Conservation (phyloP, 2,797 vertebrate genomes). For the Sciaenops ocellatus region DNA sequence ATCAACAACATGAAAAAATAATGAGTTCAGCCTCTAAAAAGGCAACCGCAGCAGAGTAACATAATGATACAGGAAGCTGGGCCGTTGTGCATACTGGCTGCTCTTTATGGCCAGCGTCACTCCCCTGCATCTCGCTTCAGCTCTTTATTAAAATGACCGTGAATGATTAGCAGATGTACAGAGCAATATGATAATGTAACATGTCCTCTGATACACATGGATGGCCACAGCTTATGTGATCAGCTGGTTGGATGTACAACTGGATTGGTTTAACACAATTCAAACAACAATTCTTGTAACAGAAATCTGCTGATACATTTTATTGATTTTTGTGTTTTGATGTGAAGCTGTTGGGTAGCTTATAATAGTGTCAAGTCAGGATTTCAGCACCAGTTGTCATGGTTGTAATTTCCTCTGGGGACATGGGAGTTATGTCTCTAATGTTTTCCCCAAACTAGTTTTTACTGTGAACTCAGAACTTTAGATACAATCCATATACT, state of each 20-base stretch:
- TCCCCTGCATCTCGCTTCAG: slow-evolving; percentile 16
- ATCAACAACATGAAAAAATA: slow-evolving; percentile 79
- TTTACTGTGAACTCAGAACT: slow-evolving; percentile 1
- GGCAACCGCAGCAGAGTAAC: slow-evolving; percentile 57
- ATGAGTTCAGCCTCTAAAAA: slow-evolving; percentile 67
- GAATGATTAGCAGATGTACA: slow-evolving; percentile 36
- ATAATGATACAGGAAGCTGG: slow-evolving; percentile 60
- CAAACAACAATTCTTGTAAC: neutral
- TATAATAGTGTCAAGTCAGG: neutral
- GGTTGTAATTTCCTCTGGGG: slow-evolving; percentile 2
- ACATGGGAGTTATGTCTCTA: neutral
- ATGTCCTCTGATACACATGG: neutral
- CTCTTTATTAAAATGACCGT: slow-evolving; percentile 30
- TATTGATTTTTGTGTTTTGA: slow-evolving; percentile 11
- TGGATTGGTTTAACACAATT: neutral
- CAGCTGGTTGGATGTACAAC: neutral
- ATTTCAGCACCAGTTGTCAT: neutral
- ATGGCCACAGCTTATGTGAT: slow-evolving; percentile 10
- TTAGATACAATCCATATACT: neutral
- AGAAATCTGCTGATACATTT: neutral
- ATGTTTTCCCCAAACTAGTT: slow-evolving; percentile 8
- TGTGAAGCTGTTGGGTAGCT: neutral
- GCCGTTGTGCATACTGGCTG: slow-evolving; percentile 24
- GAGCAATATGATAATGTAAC: slow-evolving; percentile 2
- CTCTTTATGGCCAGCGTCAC: slow-evolving; percentile 31